Conservation (phyloP, 2,888 invertebrate genomes). For the Trachelus troglodyta region DNA sequence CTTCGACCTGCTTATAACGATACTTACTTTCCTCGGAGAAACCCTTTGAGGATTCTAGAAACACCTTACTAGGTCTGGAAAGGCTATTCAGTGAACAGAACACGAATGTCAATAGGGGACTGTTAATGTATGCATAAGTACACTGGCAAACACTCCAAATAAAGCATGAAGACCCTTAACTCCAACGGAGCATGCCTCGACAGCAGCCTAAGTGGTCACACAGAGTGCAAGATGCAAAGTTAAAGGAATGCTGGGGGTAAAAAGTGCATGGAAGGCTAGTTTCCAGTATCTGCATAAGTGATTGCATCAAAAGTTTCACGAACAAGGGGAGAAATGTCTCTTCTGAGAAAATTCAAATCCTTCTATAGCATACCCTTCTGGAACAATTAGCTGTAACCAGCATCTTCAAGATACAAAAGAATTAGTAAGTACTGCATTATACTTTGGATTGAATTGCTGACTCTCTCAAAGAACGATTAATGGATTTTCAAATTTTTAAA, state of each 20-base stretch:
- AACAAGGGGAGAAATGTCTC: slow-evolving; percentile 11
- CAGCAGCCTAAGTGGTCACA: slow-evolving; percentile 27
- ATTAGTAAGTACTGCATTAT: background rate
- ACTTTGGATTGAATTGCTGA: background rate
- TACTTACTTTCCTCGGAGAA: slow-evolving; percentile 15
- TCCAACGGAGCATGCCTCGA: slow-evolving; percentile 37
- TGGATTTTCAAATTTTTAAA: background rate
- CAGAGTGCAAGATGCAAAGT: slow-evolving; percentile 40
- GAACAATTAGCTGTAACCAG: background rate
- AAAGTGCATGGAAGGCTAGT: slow-evolving; percentile 57
- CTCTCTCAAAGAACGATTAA: background rate
- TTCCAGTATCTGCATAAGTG: slow-evolving; percentile 51
- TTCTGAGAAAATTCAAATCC: background rate
- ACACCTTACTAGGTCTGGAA: slow-evolving; percentile 44
- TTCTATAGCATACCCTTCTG: background rate
- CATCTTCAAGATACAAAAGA: background rate
- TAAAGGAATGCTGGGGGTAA: slow-evolving; percentile 45
- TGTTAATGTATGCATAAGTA: slow-evolving; percentile 60
- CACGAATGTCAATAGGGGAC: slow-evolving; percentile 44
- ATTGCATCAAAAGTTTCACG: slow-evolving; percentile 34
- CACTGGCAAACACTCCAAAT: slow-evolving; percentile 58
- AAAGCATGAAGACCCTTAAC: slow-evolving; percentile 52
- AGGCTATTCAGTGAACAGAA: slow-evolving; percentile 38
- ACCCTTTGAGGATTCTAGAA: slow-evolving; percentile 30
- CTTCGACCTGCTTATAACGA: background rate